phyloP scores from a whole-genome alignment of 2,888 invertebrate species.

The Clepsis dumicolana region DNA sequence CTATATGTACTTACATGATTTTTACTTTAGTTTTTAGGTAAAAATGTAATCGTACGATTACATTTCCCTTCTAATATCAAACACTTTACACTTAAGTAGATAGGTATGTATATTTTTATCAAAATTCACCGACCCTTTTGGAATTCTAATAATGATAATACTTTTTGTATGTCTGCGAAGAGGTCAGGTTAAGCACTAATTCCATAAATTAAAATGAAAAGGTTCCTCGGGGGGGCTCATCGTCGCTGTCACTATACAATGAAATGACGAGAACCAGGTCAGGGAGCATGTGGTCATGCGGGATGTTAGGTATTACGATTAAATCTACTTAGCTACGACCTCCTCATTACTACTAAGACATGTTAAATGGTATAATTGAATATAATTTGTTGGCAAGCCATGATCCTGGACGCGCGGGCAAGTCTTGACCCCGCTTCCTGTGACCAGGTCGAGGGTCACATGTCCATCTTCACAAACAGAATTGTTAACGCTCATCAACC shows the following conservation, averaged over 20 bases:
- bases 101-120: no score
- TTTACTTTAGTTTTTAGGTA: no score
- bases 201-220: no score
- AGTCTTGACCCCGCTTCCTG: conserved; percentile 62
- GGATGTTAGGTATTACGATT: conserved; percentile 26
- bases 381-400: conserved; percentile 17
- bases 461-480: conserved; percentile 72
- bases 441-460: conserved; percentile 58
- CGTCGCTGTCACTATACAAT: not conserved
- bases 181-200: no score
- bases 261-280: conserved; percentile 23
- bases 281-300: conserved; percentile 19
- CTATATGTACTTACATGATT: no score
- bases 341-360: conserved; percentile 21
- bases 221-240: not conserved
- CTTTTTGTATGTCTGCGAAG: no score
- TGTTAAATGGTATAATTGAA: conserved; percentile 23
- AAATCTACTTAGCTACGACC: conserved; percentile 12
- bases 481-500: conserved; percentile 49
- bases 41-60: no score
- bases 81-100: no score
- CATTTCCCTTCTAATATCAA: no score
- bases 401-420: conserved; percentile 49
- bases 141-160: no score
- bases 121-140: no score